Base-by-base conservation (phyloP, 2,888 invertebrate genomes). In the Lamellibrachia columna region DNA sequence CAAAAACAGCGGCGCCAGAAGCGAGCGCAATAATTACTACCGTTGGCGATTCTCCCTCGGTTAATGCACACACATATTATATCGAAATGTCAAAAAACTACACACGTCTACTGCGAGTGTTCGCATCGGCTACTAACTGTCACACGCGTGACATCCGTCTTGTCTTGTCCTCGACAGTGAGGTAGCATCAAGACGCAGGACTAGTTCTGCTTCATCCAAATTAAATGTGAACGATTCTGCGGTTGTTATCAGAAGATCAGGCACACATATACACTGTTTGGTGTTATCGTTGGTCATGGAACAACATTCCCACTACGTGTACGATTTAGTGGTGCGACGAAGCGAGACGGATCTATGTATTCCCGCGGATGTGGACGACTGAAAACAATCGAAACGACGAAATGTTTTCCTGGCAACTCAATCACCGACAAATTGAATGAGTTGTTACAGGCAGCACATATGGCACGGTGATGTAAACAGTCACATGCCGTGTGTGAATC, bases 1-100 rank as follows among this genome's bases (percentile, higher is more conserved):
- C 55, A 75, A 75, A 75, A 75, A 75, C 75, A 75, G 75, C 75
- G 75, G 75, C 75, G 75, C 75, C 75, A 75, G 75, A 75, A 11
- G 75, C 75, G 22, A 75, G 1, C 15, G 6, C 75, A n/a, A n/a
- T 75, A 75, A 75, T 75, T 75, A 22, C n/a, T 75, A 75, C 75
- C 75, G 75, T 75, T 75, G 75, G 75, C 75, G 75, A 75, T 75
- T 75, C 4, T 22, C n/a, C 75, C n/a, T n/a, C 75, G 15, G 22
- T 15, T 22, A 22, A 6, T 2, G 75, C 75, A 75, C 75, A 75
- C 75, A n/a, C n/a, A 22, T 75, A 75, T n/a, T 75, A 75, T 75
- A 75, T 75, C 22, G 75, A 75, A 15, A 75, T 15, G 75, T 75
- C 75, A 75, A 75, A 75, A 75, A 11, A 11, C 75, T n/a, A n/a